These are phyloP conservation scores for Dryococelus australis DNA, from an alignment of 2,888 invertebrate species.

Conservation along the genomic window DNA sequence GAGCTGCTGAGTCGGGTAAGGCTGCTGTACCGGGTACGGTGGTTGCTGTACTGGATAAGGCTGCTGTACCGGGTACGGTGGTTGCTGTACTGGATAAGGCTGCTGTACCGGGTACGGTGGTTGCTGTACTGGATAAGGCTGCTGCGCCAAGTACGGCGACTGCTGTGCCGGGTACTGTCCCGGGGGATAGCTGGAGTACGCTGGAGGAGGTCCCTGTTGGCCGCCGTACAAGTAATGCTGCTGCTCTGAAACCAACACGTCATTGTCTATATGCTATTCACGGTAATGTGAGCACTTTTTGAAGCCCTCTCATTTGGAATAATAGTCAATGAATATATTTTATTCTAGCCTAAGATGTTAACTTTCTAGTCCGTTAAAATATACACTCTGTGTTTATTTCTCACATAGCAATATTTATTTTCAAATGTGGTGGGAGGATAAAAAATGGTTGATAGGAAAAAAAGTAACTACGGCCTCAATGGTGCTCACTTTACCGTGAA, in stretches of 20 bases:
- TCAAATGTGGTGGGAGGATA: too few relatives aligned
- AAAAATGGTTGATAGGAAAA: too few relatives aligned
- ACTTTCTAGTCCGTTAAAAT: too few relatives aligned
- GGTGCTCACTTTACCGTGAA: too few relatives aligned
- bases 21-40: conserved; percentile 42
- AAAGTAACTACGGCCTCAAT: too few relatives aligned
- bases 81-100: conserved; percentile 45
- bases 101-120: conserved; percentile 45
- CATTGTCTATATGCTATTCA: too few relatives aligned
- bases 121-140: conserved; percentile 45
- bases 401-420: too few relatives aligned
- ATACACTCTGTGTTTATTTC: too few relatives aligned
- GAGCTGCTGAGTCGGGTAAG: conserved; percentile 29
- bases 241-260: conserved; percentile 27
- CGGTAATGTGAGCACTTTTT: too few relatives aligned
- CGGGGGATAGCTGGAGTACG: conserved; percentile 24
- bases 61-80: conserved; percentile 45
- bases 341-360: too few relatives aligned
- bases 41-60: conserved; percentile 45
- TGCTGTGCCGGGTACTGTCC: conserved; percentile 51
- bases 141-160: conserved; percentile 45
- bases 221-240: conserved; percentile 28
- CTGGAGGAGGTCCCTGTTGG: conserved; percentile 36
- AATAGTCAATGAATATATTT: too few relatives aligned
- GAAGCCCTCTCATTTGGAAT: too few relatives aligned